A percentile compares a stretch with the other conserved stretches of the same genome.
Conservation (phyloP, 2,113 vertebrate genomes). For the Pelmatolapia mariae region DNA sequence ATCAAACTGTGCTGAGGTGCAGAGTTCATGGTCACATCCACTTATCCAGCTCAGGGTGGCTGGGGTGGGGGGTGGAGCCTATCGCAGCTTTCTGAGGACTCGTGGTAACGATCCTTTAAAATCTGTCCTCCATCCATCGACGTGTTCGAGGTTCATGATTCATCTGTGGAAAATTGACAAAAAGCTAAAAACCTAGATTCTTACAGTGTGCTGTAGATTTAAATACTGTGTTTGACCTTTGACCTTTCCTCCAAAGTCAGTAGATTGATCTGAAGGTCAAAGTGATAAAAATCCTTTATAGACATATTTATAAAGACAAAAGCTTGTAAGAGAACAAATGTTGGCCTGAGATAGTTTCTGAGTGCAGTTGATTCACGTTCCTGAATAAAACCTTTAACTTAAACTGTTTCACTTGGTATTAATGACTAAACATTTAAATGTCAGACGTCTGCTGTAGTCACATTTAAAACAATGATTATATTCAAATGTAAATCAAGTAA, state of each 20-base stretch:
- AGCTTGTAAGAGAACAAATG: not conserved
- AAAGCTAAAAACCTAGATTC: not conserved
- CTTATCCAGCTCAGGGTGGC: not conserved
- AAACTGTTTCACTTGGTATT: not conserved
- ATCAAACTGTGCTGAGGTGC: not conserved
- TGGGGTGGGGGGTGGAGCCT: accelerated
- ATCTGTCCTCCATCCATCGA: accelerated
- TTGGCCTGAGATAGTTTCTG: accelerated
- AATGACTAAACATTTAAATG: not conserved
- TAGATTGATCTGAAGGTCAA: not conserved
- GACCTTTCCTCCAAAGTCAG: not conserved
- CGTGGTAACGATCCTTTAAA: not conserved
- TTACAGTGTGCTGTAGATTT: not conserved
- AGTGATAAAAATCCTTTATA: not conserved
- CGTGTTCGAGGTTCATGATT: not conserved
- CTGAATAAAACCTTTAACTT: not conserved
- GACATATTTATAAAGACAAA: not conserved
- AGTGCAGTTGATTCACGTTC: not conserved
- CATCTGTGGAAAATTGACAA: not conserved
- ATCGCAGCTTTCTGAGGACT: no score
- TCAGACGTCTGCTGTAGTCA: not conserved
- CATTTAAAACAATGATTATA: not conserved
- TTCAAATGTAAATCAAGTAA: not conserved
- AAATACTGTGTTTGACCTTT: not conserved
- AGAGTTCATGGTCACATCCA: not conserved